Base-by-base conservation (phyloP, 2,113 vertebrate genomes). In the Rhinolophus ferrumequinum region DNA sequence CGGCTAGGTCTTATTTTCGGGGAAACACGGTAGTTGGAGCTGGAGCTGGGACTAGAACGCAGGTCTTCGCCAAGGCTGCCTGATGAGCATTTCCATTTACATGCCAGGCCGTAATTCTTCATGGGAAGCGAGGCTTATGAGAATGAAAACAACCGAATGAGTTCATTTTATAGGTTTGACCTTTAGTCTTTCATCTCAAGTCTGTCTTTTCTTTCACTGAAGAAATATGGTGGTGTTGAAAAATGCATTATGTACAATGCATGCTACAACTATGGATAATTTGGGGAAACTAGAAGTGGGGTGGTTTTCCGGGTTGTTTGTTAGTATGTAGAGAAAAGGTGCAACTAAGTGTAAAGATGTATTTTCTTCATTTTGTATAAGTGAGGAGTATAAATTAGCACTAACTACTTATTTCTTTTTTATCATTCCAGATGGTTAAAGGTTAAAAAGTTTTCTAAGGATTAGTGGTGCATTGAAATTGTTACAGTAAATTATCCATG, bases 351-450 rank as follows among this genome's bases (percentile, higher is more conserved):
- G 47, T 97, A 97, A 98, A 98, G 97, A 96, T 96, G 92, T 97
- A 58, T 97, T 97, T 98, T 96, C 70, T 1, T 11, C 85, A 52
- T 96, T 44, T 44, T 98, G 69, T 98, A 69, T 98, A 96, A 98
- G 97, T 98, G 98, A 98, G 98, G 96, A 96, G 97, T 98, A 98
- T 98, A 98, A 98, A 98, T 98, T 98, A 98, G 97, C 97, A 98
- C 96, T 98, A 97, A 97, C 97, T 98, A 88, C 89, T 97, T 98
- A 98, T 79, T 96, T 97, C 98, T 97, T 97, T 96, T 70, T 93
- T 97, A 97, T 98, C 98, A 98, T 98, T 98, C 97, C 98, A 98
- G 97, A 98, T 98, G 98, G 96, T 72, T 97, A 97, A 97, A 98
- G 97, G 95, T 98, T 97, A 94, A 97, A 96, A 98, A 98, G 98